Conservation (phyloP, 2,888 invertebrate genomes). For the Cerastoderma edule region DNA sequence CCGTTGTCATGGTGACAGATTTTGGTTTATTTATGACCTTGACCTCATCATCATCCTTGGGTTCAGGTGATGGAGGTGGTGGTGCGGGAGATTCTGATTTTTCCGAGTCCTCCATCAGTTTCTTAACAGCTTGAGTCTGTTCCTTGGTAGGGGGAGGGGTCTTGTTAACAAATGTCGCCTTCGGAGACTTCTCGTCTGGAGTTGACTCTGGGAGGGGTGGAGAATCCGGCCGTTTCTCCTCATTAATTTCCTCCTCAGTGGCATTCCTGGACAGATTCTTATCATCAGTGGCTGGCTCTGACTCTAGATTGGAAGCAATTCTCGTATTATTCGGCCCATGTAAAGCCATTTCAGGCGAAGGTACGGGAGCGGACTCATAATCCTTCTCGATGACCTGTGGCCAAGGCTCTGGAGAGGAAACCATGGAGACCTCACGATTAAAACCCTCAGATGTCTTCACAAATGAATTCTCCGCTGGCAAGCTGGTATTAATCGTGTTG, state of each 20-base stretch:
- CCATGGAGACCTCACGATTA: constrained; percentile 53
- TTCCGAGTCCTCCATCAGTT: constrained; percentile 55
- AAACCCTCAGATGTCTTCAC: constrained; percentile 34
- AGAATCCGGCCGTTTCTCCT: constrained; percentile 20
- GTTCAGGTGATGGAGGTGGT: constrained; percentile 79
- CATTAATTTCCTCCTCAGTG: constrained; percentile 2
- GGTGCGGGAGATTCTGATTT: constrained; percentile 76
- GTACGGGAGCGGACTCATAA: constrained; percentile 62
- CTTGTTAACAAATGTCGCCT: constrained; percentile 36
- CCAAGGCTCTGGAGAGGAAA: constrained; percentile 74
- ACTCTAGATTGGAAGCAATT: background rate
- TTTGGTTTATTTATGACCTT: constrained; percentile 44
- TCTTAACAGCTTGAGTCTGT: constrained; percentile 41
- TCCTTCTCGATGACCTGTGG: constrained; percentile 74
- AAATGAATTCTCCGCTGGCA: constrained; percentile 48
- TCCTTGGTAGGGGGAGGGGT: constrained; percentile 37
- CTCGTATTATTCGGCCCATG: constrained; percentile 29
- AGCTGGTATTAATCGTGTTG: constrained; percentile 56
- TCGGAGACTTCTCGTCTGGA: constrained; percentile 41
- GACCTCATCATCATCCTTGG: constrained; percentile 61
- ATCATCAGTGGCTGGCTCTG: constrained; percentile 14
- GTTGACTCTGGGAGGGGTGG: constrained; percentile 28
- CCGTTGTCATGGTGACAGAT: constrained; percentile 62
- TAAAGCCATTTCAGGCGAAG: constrained; percentile 45
- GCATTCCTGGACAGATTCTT: constrained; percentile 39